A percentile compares a stretch with the other conserved stretches of the same genome.
phyloP scores from a whole-genome alignment of 2,797 vertebrate species.

The Argentina silus region DNA sequence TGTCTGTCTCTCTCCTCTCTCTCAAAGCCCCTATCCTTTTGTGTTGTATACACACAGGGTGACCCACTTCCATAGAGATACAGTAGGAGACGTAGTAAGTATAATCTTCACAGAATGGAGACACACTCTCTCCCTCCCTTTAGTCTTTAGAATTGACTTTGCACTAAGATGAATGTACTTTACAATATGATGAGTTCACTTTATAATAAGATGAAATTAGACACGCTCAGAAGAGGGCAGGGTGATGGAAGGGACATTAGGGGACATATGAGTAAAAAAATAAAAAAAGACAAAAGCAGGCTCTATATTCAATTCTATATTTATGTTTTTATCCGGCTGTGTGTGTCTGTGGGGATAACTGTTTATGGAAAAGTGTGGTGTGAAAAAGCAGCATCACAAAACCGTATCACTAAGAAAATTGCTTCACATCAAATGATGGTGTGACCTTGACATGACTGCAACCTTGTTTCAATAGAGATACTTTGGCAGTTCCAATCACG shows the following conservation, averaged over 20 bases:
- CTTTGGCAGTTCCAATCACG: too few relatives aligned
- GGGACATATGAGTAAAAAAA: slow-evolving; percentile 17
- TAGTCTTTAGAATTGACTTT: background rate
- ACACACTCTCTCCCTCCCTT: slow-evolving; percentile 10
- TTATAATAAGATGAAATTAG: slow-evolving; percentile 44
- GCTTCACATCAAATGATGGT: too few relatives aligned
- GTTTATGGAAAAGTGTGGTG: background rate
- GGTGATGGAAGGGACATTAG: slow-evolving; percentile 39
- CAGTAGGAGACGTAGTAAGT: slow-evolving; percentile 23
- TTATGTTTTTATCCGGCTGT: background rate
- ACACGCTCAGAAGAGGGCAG: slow-evolving; percentile 31
- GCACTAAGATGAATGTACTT: slow-evolving; percentile 10
- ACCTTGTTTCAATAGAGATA: too few relatives aligned
- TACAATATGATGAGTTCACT: slow-evolving; percentile 26
- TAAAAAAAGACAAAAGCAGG: slow-evolving; percentile 31
- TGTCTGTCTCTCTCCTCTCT: slow-evolving; percentile 36
- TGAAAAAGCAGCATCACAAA: too few relatives aligned
- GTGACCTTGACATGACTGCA: too few relatives aligned
- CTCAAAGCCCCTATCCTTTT: slow-evolving; percentile 24
- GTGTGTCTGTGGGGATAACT: background rate
- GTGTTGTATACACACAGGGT: slow-evolving; percentile 1
- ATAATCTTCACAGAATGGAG: slow-evolving; percentile 30
- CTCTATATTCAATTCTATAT: slow-evolving; percentile 21
- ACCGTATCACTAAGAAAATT: too few relatives aligned
- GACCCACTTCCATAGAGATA: slow-evolving; percentile 33